phyloP scores from a whole-genome alignment of 2,113 vertebrate genomes.

The chimpanzee (Pan troglodytes) region DNA sequence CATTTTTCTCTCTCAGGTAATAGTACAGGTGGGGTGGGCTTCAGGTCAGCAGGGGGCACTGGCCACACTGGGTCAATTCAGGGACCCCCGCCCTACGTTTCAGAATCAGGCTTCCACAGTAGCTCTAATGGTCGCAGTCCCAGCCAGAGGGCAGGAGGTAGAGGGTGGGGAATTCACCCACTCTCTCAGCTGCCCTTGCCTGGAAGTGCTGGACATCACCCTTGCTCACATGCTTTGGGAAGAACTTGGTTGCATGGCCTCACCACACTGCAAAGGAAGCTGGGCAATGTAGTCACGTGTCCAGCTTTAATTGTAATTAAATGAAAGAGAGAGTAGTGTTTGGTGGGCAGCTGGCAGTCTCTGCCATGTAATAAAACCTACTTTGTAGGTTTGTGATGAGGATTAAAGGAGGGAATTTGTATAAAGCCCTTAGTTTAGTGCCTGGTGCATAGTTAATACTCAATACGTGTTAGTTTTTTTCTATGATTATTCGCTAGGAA shows the following conservation, averaged over 20 bases:
- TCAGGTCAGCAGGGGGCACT: background rate
- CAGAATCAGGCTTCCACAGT: background rate
- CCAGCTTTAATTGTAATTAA: background rate
- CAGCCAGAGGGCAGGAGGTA: background rate
- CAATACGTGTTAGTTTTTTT: background rate
- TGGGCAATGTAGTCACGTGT: slow-evolving; percentile 24
- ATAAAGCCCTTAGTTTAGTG: background rate
- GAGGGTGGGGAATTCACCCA: background rate
- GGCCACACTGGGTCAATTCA: background rate
- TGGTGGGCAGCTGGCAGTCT: background rate
- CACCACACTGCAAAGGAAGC: background rate
- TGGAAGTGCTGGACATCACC: fast-evolving
- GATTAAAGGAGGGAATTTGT: background rate
- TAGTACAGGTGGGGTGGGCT: background rate
- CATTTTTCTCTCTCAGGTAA: background rate
- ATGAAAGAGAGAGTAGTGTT: background rate
- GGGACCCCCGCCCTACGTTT: background rate
- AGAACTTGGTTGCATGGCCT: background rate
- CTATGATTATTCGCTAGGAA: background rate
- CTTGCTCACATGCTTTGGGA: background rate
- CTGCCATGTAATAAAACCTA: background rate
- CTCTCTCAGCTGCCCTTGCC: background rate
- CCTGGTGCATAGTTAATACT: background rate
- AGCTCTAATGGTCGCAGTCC: background rate
- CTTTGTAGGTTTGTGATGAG: background rate